phyloP scores from a whole-genome alignment of 2,888 invertebrate species.

The Mesoligia furuncula region DNA sequence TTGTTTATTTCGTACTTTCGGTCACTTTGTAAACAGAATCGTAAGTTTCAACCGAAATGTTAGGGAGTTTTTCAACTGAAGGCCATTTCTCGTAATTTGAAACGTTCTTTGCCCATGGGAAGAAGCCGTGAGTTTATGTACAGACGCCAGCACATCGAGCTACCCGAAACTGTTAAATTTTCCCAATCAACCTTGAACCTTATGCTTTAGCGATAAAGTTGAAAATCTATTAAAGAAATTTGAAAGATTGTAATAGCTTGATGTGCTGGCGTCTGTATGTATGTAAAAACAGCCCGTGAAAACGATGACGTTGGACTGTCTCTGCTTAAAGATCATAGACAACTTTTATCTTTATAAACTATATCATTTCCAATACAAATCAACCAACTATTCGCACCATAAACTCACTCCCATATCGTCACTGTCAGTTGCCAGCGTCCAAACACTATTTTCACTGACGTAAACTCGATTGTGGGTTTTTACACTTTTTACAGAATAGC shows the following conservation, averaged over 20 bases:
- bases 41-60: background rate
- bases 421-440: background rate
- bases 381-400: background rate
- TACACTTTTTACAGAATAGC: constrained; percentile 16
- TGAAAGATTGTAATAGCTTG: too few relatives aligned
- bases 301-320: background rate
- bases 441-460: background rate
- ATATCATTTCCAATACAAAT: too few relatives aligned
- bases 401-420: background rate
- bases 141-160: too few relatives aligned
- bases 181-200: too few relatives aligned
- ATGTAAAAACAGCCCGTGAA: background rate
- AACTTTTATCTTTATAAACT: too few relatives aligned
- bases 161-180: too few relatives aligned
- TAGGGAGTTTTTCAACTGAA: background rate
- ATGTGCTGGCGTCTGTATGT: too few relatives aligned
- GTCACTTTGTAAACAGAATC: background rate
- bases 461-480: constrained; percentile 4
- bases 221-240: too few relatives aligned
- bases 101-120: too few relatives aligned
- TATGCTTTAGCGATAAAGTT: too few relatives aligned
- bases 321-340: too few relatives aligned
- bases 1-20: constrained; percentile 30
- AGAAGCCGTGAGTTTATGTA: too few relatives aligned
- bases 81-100: background rate